Percentiles rank a stretch among this genome's conserved stretches.
These are phyloP conservation scores for Aporophyla nigra DNA, from an alignment of 2,888 invertebrate genomes.

Conservation along the genomic window DNA sequence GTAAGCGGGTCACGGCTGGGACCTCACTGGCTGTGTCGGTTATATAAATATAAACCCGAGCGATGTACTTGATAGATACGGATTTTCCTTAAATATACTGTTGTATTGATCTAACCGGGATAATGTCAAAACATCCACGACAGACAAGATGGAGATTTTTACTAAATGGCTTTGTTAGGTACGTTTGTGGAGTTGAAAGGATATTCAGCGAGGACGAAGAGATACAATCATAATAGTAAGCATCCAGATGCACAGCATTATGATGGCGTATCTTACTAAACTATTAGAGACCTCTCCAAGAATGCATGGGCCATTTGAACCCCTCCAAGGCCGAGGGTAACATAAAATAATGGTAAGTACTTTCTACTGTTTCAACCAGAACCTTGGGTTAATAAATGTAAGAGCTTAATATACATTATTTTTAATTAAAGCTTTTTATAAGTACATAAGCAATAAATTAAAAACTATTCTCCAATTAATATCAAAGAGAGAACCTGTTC, in stretches of 20 bases:
- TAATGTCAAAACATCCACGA: neutral
- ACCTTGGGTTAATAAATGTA: neutral
- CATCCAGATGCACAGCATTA: neutral
- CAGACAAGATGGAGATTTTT: neutral
- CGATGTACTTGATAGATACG: conserved; percentile 8
- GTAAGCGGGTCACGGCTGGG: conserved; percentile 51
- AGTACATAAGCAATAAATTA: conserved; percentile 4
- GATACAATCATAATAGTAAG: no score
- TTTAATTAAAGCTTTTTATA: no score
- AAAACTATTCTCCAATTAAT: conserved; percentile 17
- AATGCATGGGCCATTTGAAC: neutral
- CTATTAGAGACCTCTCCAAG: no score
- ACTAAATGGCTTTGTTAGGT: neutral
- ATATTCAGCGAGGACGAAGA: neutral
- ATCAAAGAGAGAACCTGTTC: conserved; percentile 6
- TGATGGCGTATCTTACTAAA: neutral
- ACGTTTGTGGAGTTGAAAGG: neutral
- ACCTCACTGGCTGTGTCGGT: conserved; percentile 30
- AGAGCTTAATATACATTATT: no score
- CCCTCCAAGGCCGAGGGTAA: neutral
- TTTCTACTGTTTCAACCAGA: neutral
- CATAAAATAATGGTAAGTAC: neutral
- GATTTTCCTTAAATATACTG: conserved; percentile 14
- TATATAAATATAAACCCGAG: conserved; percentile 15
- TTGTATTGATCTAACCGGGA: neutral